Evolutionary conservation across 2,113 vertebrate species (phyloP).

Genomic region (Neogobius melanostomus): DNA sequence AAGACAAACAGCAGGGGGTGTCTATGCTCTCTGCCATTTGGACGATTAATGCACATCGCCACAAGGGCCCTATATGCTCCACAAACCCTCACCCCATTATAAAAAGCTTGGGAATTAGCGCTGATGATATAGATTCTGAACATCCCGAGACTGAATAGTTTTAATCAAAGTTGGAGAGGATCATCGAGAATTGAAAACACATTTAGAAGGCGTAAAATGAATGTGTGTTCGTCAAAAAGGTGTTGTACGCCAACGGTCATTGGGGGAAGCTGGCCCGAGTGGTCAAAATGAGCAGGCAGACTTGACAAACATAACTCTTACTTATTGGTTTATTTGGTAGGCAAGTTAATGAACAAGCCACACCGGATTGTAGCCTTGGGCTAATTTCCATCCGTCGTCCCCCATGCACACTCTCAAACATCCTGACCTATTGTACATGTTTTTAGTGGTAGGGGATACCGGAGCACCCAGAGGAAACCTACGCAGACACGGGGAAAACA

Average conservation of each 20-base stretch:
- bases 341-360: no score
- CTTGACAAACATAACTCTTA: no score
- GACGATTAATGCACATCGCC: slow-evolving; percentile 58
- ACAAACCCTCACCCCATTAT: slow-evolving; percentile 36
- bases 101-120: slow-evolving; percentile 44
- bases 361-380: no score
- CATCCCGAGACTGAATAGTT: slow-evolving; percentile 59
- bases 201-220: slow-evolving; percentile 38
- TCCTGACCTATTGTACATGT: no score
- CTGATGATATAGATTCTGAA: slow-evolving; percentile 44
- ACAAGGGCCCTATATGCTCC: slow-evolving; percentile 47
- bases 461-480: no score
- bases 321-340: no score
- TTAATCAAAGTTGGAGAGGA: slow-evolving; percentile 67
- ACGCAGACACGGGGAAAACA: no score
- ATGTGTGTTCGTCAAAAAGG: background rate
- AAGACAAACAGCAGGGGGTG: slow-evolving; percentile 53
- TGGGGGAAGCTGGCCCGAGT: no score
- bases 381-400: no score
- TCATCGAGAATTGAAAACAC: slow-evolving; percentile 56
- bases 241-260: background rate
- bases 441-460: no score
- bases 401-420: no score
- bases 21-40: slow-evolving; percentile 52
- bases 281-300: no score